Percentiles rank a stretch among this genome's conserved stretches.
Evolutionary conservation across 2,888 invertebrate species (phyloP).

Genomic region (Odontocolon sp.): DNA sequence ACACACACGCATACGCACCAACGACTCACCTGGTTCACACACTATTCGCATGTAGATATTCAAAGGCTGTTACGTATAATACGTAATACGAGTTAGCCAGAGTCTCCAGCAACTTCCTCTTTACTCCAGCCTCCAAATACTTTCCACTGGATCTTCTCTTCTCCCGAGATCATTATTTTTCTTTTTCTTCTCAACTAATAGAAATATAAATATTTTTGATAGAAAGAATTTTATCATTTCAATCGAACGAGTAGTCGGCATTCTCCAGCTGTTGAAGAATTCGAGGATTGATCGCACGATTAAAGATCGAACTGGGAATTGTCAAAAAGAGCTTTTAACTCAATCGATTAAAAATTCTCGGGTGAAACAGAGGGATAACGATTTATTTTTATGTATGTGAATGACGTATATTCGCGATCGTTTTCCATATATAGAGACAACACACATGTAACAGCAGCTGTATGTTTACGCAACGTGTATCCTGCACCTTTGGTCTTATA

Average conservation of each 20-base stretch:
- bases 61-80: not conserved
- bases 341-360: conserved; percentile 33
- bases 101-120: too few species aligned
- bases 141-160: not conserved
- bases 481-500: conserved; percentile 34
- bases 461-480: conserved; percentile 46
- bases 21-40: conserved; percentile 32
- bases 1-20: conserved; percentile 66
- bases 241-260: too few species aligned
- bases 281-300: conserved; percentile 31
- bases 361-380: not conserved
- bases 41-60: not conserved
- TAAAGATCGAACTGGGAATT: conserved; percentile 40
- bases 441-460: conserved; percentile 2
- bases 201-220: not conserved
- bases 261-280: not conserved
- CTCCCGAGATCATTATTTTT: not conserved
- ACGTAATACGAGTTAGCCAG: not conserved
- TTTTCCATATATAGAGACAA: not conserved
- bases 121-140: not conserved
- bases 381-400: not conserved
- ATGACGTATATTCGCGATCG: conserved; percentile 13
- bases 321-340: conserved; percentile 47
- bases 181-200: not conserved
- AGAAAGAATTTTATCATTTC: not conserved